phyloP scores from a whole-genome alignment of 2,113 vertebrate species.

The Centropus unirufus region DNA sequence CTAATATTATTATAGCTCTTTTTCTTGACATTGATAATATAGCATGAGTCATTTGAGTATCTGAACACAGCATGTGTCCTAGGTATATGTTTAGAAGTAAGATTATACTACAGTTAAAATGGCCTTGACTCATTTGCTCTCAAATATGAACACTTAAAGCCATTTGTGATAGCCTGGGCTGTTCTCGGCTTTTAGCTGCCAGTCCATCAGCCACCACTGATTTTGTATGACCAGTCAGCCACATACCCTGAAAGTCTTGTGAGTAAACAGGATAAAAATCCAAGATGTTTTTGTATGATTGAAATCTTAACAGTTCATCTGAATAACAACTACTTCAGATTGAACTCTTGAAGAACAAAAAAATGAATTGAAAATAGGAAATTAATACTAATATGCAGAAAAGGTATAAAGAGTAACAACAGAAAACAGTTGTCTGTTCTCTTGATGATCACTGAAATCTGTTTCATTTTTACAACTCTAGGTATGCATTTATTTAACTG shows the following conservation, averaged over 20 bases:
- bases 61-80: neutral
- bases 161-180: neutral
- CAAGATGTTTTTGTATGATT: rapidly evolving
- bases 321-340: neutral
- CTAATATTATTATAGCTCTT: neutral
- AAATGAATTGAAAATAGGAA: neutral
- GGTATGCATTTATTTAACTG: neutral
- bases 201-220: neutral
- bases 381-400: neutral
- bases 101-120: neutral
- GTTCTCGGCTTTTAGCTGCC: neutral
- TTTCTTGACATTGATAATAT: neutral
- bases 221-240: neutral
- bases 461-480: neutral
- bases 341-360: neutral
- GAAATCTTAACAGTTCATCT: neutral
- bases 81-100: neutral
- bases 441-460: neutral
- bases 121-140: neutral
- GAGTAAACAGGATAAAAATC: neutral
- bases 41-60: neutral
- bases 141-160: neutral
- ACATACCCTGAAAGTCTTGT: neutral
- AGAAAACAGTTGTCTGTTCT: neutral
- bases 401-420: neutral